Conservation (phyloP, 2,113 vertebrate genomes). For the Baryphthengus martii region DNA sequence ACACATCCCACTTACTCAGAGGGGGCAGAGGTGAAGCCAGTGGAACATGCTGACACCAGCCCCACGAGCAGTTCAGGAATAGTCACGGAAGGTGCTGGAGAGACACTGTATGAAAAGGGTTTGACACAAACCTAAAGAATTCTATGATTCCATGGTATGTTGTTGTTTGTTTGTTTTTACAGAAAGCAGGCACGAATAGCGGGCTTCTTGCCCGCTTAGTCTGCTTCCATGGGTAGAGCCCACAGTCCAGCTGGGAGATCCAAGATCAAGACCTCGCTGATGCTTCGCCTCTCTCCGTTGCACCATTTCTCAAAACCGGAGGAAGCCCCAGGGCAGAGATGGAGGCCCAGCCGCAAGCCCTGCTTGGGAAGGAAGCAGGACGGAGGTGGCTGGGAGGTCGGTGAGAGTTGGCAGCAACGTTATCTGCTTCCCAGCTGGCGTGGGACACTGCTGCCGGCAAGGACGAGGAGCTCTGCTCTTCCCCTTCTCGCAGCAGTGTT, state of each 20-base stretch:
- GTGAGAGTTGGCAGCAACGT: rapidly evolving
- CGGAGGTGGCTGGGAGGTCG: rapidly evolving
- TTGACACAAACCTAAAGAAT: neutral
- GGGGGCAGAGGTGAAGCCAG: neutral
- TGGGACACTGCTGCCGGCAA: neutral
- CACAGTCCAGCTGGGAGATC: neutral
- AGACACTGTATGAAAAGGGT: neutral
- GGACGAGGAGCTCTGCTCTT: neutral
- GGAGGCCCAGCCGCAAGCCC: neutral
- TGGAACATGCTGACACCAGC: neutral
- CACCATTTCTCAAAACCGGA: neutral
- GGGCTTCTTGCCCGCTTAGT: rapidly evolving
- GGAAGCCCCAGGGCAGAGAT: rapidly evolving
- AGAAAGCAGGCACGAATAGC: neutral
- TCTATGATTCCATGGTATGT: neutral
- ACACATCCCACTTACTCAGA: neutral
- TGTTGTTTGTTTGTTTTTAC: neutral
- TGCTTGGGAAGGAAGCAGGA: neutral
- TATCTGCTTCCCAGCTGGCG: neutral
- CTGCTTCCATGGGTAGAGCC: conserved; percentile 63
- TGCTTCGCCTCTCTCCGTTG: rapidly evolving
- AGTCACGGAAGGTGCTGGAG: neutral
- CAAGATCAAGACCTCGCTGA: neutral
- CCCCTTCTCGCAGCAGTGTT: neutral
- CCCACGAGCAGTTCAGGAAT: rapidly evolving